These are phyloP conservation scores for Cnemophilus loriae DNA, from an alignment of 2,113 vertebrate species.

Conservation along the genomic window DNA sequence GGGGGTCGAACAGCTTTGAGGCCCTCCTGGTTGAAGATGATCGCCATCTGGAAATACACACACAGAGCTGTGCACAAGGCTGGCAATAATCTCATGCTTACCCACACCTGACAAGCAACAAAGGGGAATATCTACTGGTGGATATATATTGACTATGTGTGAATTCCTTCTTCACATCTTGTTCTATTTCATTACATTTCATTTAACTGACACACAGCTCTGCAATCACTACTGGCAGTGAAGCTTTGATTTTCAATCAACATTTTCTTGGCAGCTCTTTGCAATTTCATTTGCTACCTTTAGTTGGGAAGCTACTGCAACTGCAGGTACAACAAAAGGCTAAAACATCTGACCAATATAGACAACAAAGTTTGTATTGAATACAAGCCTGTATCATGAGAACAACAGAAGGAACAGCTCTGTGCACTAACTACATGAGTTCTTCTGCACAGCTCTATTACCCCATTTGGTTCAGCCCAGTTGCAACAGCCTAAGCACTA, in stretches of 20 bases:
- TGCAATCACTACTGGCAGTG: neutral
- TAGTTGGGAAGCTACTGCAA: neutral
- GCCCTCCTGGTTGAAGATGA: conserved; percentile 95
- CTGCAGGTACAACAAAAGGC: neutral
- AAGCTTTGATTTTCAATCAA: neutral
- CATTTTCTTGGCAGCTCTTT: neutral
- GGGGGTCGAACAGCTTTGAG: conserved; percentile 89
- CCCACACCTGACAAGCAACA: neutral
- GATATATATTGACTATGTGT: neutral
- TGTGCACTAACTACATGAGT: neutral
- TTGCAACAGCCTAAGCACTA: neutral
- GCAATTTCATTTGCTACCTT: neutral
- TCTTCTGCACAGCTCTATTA: neutral
- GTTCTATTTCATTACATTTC: neutral
- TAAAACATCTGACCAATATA: neutral
- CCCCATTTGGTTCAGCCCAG: neutral
- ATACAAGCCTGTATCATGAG: neutral
- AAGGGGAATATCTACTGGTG: neutral
- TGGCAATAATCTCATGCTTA: neutral
- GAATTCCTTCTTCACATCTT: neutral
- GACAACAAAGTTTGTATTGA: neutral
- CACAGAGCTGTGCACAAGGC: neutral
- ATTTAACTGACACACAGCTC: neutral
- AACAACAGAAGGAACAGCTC: neutral
- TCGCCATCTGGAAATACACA: conserved; percentile 85